Evolutionary conservation across 2,797 vertebrate species (phyloP).

Genomic region (Gouania willdenowi): DNA sequence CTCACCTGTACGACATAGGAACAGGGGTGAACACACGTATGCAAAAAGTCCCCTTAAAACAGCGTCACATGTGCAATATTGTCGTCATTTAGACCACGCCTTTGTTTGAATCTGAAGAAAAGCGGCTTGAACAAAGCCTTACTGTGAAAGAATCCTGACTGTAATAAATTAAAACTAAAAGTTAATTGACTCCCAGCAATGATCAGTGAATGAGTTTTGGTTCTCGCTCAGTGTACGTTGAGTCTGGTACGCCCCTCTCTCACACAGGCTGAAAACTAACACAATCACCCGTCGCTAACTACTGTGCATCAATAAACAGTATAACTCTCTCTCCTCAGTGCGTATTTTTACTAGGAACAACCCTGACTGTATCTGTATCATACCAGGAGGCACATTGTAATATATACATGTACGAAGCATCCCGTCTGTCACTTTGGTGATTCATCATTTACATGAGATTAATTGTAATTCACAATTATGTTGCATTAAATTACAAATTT

Average conservation of each 20-base stretch:
- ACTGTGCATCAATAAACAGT: constrained; percentile 77
- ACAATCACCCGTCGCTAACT: constrained; percentile 71
- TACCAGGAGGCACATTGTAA: constrained; percentile 92
- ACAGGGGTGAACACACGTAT: constrained; percentile 38
- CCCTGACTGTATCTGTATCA: constrained; percentile 93
- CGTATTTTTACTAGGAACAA: constrained; percentile 81
- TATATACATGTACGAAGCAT: constrained; percentile 91
- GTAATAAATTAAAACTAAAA: too few relatives aligned
- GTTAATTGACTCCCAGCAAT: too few relatives aligned
- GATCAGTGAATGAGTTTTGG: too few relatives aligned
- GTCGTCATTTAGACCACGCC: constrained; percentile 57
- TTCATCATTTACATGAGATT: constrained; percentile 87
- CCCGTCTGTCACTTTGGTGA: constrained; percentile 83
- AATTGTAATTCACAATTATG: constrained; percentile 88
- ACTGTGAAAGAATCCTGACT: too few relatives aligned
- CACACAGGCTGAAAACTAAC: constrained; percentile 62
- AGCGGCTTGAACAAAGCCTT: constrained; percentile 27
- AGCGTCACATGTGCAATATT: constrained; percentile 54
- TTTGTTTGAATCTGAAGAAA: constrained; percentile 52
- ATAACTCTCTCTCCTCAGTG: constrained; percentile 80
- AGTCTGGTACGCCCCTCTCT: constrained; percentile 40
- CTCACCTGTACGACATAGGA: constrained; percentile 44
- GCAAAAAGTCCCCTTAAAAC: constrained; percentile 40
- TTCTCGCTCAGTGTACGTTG: constrained; percentile 24
- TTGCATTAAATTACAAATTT: constrained; percentile 92